These are phyloP conservation scores for Steromphala cineraria DNA, from an alignment of 2,888 invertebrate genomes.

Conservation along the genomic window DNA sequence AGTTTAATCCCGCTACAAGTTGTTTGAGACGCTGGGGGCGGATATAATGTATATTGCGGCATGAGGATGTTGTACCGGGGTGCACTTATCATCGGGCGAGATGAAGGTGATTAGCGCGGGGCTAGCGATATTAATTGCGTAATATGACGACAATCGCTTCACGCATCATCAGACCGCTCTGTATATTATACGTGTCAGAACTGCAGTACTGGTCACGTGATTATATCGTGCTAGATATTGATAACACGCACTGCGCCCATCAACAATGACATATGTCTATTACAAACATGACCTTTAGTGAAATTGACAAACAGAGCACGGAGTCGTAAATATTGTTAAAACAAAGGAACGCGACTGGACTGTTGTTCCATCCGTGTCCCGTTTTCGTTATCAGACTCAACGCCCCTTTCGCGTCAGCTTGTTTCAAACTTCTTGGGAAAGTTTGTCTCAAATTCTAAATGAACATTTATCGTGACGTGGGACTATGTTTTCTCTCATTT, in stretches of 20 bases:
- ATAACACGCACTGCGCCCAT: neutral
- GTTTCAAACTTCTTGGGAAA: too few relatives aligned
- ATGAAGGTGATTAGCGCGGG: neutral
- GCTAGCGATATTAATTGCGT: conserved; percentile 7
- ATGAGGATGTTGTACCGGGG: neutral
- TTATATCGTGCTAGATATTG: neutral
- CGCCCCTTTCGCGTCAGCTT: too few relatives aligned
- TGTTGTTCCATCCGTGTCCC: neutral
- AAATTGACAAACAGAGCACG: conserved; percentile 6
- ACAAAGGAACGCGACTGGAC: neutral
- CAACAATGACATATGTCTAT: neutral
- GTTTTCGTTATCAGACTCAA: too few relatives aligned
- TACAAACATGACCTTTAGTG: neutral
- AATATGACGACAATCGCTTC: neutral
- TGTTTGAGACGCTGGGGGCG: neutral
- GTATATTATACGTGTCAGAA: neutral
- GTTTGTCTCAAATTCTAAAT: neutral
- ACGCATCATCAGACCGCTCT: neutral
- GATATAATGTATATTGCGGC: neutral
- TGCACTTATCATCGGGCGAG: neutral
- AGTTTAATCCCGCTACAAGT: neutral
- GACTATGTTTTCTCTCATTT: conserved; percentile 12
- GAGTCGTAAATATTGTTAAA: neutral
- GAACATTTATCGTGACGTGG: neutral
- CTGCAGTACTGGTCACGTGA: neutral